A percentile compares a stretch with the other conserved stretches of the same genome.
phyloP scores from a whole-genome alignment of 2,797 vertebrate species.

The Parauchenoglanis punctatus region DNA sequence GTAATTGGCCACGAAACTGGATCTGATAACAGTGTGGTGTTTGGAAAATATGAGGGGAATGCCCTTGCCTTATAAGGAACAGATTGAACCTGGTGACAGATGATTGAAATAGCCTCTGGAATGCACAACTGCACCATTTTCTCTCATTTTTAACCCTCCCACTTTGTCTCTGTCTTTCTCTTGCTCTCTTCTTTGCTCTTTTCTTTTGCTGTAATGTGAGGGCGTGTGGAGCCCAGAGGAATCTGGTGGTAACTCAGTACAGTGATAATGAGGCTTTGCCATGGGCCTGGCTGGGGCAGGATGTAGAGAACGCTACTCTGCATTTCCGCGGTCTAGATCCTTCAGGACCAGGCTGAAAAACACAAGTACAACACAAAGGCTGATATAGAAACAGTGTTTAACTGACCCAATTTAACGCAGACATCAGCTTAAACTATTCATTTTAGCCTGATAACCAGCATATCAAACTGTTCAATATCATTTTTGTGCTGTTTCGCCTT shows the following conservation, averaged over 20 bases:
- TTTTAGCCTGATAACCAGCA: neutral
- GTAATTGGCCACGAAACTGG: conserved; percentile 70
- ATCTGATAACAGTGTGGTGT: conserved; percentile 72
- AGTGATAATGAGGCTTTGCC: conserved; percentile 77
- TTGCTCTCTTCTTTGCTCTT: conserved; percentile 15
- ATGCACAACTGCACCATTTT: conserved; percentile 64
- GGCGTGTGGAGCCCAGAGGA: conserved; percentile 56
- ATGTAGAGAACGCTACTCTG: conserved; percentile 76
- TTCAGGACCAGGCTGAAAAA: conserved; percentile 13
- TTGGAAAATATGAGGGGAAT: conserved; percentile 74
- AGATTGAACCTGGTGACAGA: conserved; percentile 71
- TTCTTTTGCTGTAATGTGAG: conserved; percentile 49
- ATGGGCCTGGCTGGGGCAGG: conserved; percentile 64
- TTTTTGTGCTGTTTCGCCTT: neutral
- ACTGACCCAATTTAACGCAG: neutral
- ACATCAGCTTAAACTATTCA: neutral
- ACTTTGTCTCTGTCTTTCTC: neutral
- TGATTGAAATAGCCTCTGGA: conserved; percentile 72
- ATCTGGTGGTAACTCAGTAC: conserved; percentile 73
- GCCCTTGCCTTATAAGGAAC: conserved; percentile 74
- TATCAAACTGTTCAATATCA: conserved; percentile 1
- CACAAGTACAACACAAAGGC: neutral
- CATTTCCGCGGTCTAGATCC: conserved; percentile 73
- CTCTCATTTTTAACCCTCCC: conserved; percentile 13
- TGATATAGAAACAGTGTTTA: neutral